Evolutionary conservation across 1,140 invertebrate species (phyloP).

Genomic region (Aplysia californica): DNA sequence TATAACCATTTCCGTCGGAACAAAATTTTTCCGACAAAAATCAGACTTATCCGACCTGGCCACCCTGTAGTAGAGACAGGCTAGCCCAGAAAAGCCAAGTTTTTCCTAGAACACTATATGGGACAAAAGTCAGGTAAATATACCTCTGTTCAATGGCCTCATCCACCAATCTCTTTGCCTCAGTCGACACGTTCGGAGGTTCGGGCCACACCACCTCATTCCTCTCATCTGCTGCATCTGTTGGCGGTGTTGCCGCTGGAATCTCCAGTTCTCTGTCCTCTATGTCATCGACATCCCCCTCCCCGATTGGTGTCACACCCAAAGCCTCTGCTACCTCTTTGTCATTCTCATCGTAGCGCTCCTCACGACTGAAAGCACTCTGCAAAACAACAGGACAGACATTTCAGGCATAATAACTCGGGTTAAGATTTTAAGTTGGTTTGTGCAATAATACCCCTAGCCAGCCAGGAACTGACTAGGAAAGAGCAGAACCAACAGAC

Average conservation of each 20-base stretch:
- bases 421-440: too few relatives aligned
- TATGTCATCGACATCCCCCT: conserved; percentile 32
- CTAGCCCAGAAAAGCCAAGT: too few relatives aligned
- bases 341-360: conserved; percentile 60
- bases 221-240: conserved; percentile 19
- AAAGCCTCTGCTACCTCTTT: conserved; percentile 62
- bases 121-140: not conserved
- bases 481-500: too few relatives aligned
- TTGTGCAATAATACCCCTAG: too few relatives aligned
- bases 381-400: not conserved
- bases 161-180: conserved; percentile 29
- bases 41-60: too few relatives aligned
- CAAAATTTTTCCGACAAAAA: too few relatives aligned
- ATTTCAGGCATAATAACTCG: not conserved
- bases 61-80: too few relatives aligned
- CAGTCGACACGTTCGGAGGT: conserved; percentile 53
- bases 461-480: too few relatives aligned
- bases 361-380: conserved; percentile 11
- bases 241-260: not conserved
- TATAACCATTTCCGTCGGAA: too few relatives aligned
- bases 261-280: too few relatives aligned
- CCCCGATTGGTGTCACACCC: too few relatives aligned
- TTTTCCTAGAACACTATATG: too few relatives aligned
- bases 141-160: conserved; percentile 28
- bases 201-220: conserved; percentile 53